Percentiles rank a stretch among this genome's conserved stretches.
These are phyloP conservation scores for Stomorhina lunata DNA, from an alignment of 2,888 invertebrate genomes.

Conservation along the genomic window DNA sequence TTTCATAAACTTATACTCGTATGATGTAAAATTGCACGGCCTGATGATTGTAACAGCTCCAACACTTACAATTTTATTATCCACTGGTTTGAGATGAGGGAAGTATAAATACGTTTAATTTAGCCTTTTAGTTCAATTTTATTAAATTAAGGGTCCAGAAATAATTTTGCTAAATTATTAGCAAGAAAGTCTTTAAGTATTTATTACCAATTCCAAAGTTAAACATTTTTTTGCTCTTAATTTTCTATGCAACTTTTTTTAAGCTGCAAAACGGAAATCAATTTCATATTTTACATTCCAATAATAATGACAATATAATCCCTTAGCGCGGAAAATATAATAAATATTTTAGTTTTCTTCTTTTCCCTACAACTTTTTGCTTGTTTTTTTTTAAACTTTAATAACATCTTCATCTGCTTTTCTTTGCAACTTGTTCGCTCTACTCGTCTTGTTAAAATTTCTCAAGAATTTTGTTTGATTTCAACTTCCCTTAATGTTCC, in stretches of 20 bases:
- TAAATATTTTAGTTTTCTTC: background rate
- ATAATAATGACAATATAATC: conserved; percentile 54
- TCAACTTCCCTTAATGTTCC: too few species aligned
- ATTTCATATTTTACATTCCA: conserved; percentile 52
- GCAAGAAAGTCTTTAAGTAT: background rate
- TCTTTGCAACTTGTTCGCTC: background rate
- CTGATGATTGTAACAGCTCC: too few species aligned
- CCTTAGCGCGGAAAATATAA: conserved; percentile 47
- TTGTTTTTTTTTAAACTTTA: background rate
- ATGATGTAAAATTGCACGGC: too few species aligned
- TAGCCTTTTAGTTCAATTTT: too few species aligned
- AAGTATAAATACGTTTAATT: too few species aligned
- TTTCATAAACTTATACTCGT: too few species aligned
- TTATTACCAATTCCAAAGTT: background rate
- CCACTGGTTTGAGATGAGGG: too few species aligned
- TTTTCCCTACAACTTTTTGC: background rate
- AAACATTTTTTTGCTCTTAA: background rate
- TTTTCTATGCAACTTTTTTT: conserved; percentile 1
- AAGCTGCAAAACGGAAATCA: conserved; percentile 42
- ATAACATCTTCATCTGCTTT: background rate
- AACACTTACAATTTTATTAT: too few species aligned
- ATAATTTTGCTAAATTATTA: too few species aligned
- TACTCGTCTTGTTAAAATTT: background rate
- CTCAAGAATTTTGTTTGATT: conserved; percentile 8
- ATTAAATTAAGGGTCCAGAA: too few species aligned